Evolutionary conservation across 2,888 invertebrate genomes (phyloP), one percentile per base, ranked within the genome.

Genomic region (Tricholauxania praeusta): DNA sequence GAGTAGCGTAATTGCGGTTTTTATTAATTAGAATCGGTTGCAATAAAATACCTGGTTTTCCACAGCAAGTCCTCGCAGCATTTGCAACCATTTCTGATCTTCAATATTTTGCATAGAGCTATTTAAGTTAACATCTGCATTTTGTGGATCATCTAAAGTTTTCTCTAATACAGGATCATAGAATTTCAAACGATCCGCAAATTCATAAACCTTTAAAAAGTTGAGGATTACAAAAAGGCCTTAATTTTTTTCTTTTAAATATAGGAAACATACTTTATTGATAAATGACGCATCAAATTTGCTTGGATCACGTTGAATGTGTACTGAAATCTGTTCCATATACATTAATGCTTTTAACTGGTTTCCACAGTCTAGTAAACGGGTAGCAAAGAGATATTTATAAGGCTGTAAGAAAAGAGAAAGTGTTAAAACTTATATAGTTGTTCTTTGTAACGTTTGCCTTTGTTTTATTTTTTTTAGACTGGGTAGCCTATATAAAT

Each of bases 291-390:
- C 85, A 75, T 90, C 87, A 80, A 90, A 90, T 73, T 85, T 86
- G 8, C 86, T 81, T 4, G 92, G 91, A 81, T 90, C 89, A 77
- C 89, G 89, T 10, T 91, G 88, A 57, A 96, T 90, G 73, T 92
- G 91, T 28, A 89, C 88, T 12, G 94, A 91, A 55, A 96, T 91
- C 80, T 92, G 92, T 89, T 97, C 97, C 82, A 93, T 91, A 89
- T 97, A 97, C 77, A 92, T 90, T 77, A 97, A 89, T 71, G 96
- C 93, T 85, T 94, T 94, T 85, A 93, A 92, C 80, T 92, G 89
- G 79, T 92, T 90, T 3, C 97, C 97, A 81, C 90, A 90, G 82
- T 95, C 95, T 8, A 92, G 89, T 81, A 98, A 90, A 76, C 95
- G 91, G 14, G 91, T 89, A 62, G 95, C 94, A 87, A 96, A 88